Base-by-base conservation (phyloP, 2,797 vertebrate species). In the Bucorvus abyssinicus region DNA sequence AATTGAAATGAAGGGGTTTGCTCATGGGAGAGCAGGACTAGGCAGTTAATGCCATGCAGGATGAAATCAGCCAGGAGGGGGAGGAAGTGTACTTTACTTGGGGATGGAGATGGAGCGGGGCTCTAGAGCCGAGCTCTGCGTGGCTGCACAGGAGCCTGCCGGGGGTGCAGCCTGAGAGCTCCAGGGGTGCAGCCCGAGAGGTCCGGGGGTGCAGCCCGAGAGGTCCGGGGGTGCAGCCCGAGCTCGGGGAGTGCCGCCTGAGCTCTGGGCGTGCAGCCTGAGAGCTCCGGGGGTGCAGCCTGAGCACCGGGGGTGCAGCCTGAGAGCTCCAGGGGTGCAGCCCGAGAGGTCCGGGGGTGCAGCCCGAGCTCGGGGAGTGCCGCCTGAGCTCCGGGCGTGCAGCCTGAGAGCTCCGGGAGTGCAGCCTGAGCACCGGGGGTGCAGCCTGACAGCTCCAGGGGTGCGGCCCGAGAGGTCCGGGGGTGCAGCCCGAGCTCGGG, bases 11-110 rank as follows among this genome's bases (percentile, higher is more conserved):
- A 4, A 19, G 38, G n/a, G 23, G 2, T 27, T 9, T 16, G 71
- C 7, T 1, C 6, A 4, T 5, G 52, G 73, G 40, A 77, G 64
- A 90, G 79, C 71, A 18, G n/a, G 57, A 63, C 15, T 1, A 22
- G 1, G 4, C 10, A 4, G 50, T 5, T 15, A 11, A 5, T 10
- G 61, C 56, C 34, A 2, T 1, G 88, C 52, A 84, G 59, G 84
- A 87, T 53, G 89, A 60, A 78, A 84, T 29, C 53, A 95, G 90
- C 96, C 94, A 93, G 94, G 95, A 96, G 93, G 91, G 96, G 95
- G 95, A 95, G 95, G 94, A 96, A 94, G 52, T 26, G 94, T 15
- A 95, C 95, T 91, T 71, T 69, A 7, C 63, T 89, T 61, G 70
- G 91, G 91, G 87, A 76, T 6, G 49, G 24, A 21, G 19, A 86